Evolutionary conservation across 1,140 invertebrate genomes (phyloP).

Genomic region (Acyrthosiphon pisum): DNA sequence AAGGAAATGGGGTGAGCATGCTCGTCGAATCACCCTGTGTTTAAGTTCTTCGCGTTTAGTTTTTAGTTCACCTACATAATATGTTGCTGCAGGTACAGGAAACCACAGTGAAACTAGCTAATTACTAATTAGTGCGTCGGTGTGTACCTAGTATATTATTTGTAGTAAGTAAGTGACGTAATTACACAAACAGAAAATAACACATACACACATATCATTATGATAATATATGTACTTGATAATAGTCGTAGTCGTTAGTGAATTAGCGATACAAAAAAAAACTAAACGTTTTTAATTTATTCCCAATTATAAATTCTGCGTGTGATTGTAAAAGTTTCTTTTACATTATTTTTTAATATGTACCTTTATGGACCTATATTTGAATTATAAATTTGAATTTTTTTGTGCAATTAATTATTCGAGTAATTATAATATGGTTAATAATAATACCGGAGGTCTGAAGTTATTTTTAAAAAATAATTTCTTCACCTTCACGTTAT

Average conservation of each 20-base stretch:
- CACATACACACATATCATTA: neutral
- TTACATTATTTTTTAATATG: neutral
- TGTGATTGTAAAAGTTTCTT: neutral
- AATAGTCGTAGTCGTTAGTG: neutral
- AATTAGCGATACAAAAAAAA: neutral
- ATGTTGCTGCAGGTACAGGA: neutral
- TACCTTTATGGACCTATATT: neutral
- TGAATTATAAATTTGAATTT: neutral
- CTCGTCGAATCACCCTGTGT: neutral
- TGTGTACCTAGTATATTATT: neutral
- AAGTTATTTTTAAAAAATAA: too few species aligned
- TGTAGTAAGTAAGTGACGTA: neutral
- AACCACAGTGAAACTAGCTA: neutral
- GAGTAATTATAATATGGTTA: neutral
- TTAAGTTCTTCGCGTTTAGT: neutral
- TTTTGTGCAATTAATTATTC: neutral
- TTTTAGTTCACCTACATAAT: neutral
- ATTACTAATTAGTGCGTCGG: conserved; percentile 30
- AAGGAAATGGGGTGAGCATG: neutral
- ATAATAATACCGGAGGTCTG: neutral
- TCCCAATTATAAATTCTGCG: neutral
- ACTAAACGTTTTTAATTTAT: neutral
- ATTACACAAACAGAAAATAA: neutral
- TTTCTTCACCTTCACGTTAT: neutral
- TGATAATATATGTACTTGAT: neutral